Evolutionary conservation across 2,113 vertebrate genomes (phyloP), one percentile per base, ranked within the genome.

Genomic region (Salvelinus namaycush): DNA sequence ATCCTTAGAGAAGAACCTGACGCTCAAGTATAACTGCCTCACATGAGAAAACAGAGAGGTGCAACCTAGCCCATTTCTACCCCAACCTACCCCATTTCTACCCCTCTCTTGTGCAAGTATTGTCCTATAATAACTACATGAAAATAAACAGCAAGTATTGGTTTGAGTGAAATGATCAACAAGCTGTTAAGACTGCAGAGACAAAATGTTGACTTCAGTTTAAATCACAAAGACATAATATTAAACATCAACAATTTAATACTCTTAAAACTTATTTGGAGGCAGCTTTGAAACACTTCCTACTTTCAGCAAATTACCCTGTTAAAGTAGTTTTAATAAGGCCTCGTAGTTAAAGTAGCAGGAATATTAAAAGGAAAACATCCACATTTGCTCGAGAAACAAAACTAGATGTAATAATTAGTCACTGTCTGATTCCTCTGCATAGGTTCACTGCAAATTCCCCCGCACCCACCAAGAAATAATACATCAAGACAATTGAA

Each of bases 281-380:
- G 75, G 76, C 78, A 84, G 82, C 80, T 89, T 86, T 72, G 67
- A 88, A 69, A 78, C 75, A 64, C 69, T 83, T 66, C 75, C 78
- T 85, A 83, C 72, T 54, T 78, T n/a, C 80, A 88, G 88, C 86
- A 77, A 87, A 90, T 84, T 59, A 92, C 92, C 88, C 84, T 74
- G 6, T 82, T 84, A 88, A 82, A 92, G 90, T 88, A 87, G 14
- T 54, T 16, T 89, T 86, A 82, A 81, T 94, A 95, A 96, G 92
- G 94, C 94, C 93, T 94, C 93, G 80, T 79, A 86, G 93, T 92
- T 94, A 91, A 87, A 94, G 90, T 91, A 87, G 84, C 60, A 84
- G 79, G 74, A 77, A 87, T 83, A 79, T 83, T 89, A 87, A 84
- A 79, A 77, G 76, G 84, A 77, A 88, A 70, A 83, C 75, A 73